phyloP scores from a whole-genome alignment of 1,140 invertebrate species.

The Zaprionus ghesquierei region DNA sequence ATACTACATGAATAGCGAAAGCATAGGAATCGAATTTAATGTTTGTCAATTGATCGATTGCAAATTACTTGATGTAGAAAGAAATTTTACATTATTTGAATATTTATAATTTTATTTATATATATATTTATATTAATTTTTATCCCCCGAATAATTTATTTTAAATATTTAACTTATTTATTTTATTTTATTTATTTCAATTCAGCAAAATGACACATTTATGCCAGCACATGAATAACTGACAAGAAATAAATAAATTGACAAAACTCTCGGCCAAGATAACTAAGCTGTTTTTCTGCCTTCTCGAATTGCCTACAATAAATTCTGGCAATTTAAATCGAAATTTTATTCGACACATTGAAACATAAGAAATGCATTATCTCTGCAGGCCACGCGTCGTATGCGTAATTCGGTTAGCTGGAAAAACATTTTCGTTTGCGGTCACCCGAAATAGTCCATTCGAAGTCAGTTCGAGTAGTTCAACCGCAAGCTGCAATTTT shows the following conservation, averaged over 20 bases:
- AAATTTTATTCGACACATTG: not conserved
- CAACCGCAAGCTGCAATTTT: conserved; percentile 10
- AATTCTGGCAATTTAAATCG: not conserved
- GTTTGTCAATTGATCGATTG: too few species aligned
- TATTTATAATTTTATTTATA: too few species aligned
- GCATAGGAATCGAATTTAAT: too few species aligned
- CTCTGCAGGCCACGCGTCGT: conserved; percentile 10
- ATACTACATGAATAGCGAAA: not conserved
- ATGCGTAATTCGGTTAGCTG: conserved; percentile 10
- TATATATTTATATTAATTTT: too few species aligned
- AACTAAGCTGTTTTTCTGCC: not conserved
- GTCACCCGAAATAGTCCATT: conserved; percentile 10
- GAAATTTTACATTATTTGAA: too few species aligned
- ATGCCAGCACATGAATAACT: too few species aligned
- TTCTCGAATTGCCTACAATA: not conserved
- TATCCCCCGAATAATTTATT: too few species aligned
- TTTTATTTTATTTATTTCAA: too few species aligned
- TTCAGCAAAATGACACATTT: too few species aligned
- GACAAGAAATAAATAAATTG: not conserved
- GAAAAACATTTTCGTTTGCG: conserved; percentile 14
- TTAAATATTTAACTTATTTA: too few species aligned
- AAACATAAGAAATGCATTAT: conserved; percentile 23
- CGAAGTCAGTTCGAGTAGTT: conserved; percentile 8
- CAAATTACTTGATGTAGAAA: too few species aligned
- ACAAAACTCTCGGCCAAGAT: too few species aligned